A percentile compares a stretch with the other conserved stretches of the same genome.
Conservation (phyloP, 2,797 vertebrate genomes). For the Lacerta bilineata region DNA sequence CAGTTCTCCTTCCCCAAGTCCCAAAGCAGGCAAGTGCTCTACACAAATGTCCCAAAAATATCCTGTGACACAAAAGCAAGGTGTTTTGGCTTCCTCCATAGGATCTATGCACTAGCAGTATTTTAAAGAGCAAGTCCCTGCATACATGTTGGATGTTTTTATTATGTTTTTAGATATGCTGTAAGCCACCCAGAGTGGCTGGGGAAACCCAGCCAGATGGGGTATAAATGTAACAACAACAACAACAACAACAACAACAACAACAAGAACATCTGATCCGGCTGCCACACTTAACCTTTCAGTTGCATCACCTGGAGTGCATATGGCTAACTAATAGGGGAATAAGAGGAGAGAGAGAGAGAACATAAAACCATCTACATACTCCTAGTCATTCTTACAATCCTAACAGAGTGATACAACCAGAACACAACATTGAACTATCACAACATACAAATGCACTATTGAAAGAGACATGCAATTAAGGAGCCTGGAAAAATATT, state of each 20-base stretch:
- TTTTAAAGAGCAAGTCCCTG: background rate
- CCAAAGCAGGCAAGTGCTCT: background rate
- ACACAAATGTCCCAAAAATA: background rate
- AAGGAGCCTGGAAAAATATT: background rate
- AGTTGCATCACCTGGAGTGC: background rate
- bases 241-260: no score
- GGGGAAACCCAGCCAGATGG: no score
- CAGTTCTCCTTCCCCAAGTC: background rate
- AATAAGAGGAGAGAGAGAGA: background rate
- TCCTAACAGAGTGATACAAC: background rate
- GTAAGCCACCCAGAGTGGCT: no score
- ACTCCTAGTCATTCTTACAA: background rate
- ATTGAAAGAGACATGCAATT: background rate
- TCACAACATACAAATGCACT: background rate
- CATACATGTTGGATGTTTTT: background rate
- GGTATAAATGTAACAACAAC: no score
- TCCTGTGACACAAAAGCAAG: background rate
- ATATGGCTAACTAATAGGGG: background rate
- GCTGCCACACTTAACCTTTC: background rate
- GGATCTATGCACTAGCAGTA: background rate
- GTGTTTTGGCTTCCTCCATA: background rate
- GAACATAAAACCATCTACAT: background rate
- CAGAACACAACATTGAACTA: background rate
- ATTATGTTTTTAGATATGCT: no score
- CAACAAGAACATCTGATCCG: background rate